A percentile compares a stretch with the other conserved stretches of the same genome.
Evolutionary conservation across 2,888 invertebrate species (phyloP).

Genomic region (Peribatodes rhomboidaria): DNA sequence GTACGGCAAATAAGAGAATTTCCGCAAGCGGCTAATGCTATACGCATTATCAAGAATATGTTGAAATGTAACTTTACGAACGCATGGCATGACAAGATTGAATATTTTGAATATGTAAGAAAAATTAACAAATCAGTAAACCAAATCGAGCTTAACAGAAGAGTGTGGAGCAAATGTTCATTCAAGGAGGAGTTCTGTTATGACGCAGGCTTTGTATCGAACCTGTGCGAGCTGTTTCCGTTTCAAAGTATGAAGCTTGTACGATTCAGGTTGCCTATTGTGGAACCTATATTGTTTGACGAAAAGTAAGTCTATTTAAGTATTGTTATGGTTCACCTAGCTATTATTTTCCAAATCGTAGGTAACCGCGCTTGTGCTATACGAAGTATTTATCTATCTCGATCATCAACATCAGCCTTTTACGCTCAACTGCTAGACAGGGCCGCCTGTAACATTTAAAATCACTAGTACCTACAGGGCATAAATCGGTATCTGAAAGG

Average conservation of each 20-base stretch:
- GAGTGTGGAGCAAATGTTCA: conserved; percentile 2
- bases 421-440: no score
- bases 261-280: background rate
- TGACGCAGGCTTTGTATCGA: conserved; percentile 1
- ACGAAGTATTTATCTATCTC: no score
- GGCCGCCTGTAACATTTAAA: no score
- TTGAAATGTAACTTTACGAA: conserved; percentile 1
- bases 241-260: conserved; percentile 7
- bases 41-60: conserved; percentile 6
- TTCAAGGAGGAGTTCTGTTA: background rate
- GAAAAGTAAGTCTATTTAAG: background rate
- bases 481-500: no score
- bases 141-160: conserved; percentile 1
- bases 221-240: conserved; percentile 5
- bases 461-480: no score
- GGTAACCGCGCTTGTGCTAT: no score
- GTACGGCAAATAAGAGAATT: background rate
- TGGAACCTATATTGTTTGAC: background rate
- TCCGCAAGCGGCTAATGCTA: background rate
- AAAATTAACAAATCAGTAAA: background rate
- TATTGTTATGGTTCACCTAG: no score
- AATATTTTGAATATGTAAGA: conserved; percentile 7
- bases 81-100: background rate
- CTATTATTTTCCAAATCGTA: no score
- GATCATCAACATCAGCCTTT: no score